Base-by-base conservation (phyloP, 2,797 vertebrate species). In the Hephaestus fuliginosus region DNA sequence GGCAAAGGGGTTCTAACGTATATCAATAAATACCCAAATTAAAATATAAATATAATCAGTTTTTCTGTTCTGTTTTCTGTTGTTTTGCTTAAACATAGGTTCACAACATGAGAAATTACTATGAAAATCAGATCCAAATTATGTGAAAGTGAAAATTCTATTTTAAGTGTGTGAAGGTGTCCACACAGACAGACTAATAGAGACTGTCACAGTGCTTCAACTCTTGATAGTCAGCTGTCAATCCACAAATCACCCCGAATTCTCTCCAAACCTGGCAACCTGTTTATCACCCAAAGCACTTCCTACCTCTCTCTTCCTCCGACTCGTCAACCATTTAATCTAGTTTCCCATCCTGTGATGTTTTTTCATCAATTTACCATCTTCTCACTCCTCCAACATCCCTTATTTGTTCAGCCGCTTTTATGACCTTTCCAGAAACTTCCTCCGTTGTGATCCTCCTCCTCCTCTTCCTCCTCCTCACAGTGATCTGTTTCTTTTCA, bases 351-450 rank as follows among this genome's bases (percentile, higher is more conserved):
- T 57, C 43, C 62, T 51, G 51, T 33, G 9, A 25, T 66, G 25
- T 55, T 39, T 28, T 39, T 55, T 58, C 10, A 68, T 61, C 33
- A 71, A 63, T 78, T 73, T 60, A 74, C 70, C 55, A 46, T 62
- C 41, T 62, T 61, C 30, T 73, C 61, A 48, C 44, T 85, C 68
- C 76, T 76, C 64, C 69, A 53, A n/a, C 53, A 74, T 72, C 51
- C 48, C 25, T 80, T 86, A 83, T 90, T 87, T 89, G 61, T 74
- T 79, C 74, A 69, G 66, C 74, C 18, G 14, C n/a, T 85, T 83
- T 73, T 28, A 57, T 93, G 85, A 91, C 91, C 85, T 92, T 92
- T 93, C 15, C 57, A 83, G 70, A 85, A 88, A 89, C 70, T 71
- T 80, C 71, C 48, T 89, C 79, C 76, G 56, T 12, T 70, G 70